phyloP scores from a whole-genome alignment of 2,113 vertebrate genomes.

The Leucosticte australis region DNA sequence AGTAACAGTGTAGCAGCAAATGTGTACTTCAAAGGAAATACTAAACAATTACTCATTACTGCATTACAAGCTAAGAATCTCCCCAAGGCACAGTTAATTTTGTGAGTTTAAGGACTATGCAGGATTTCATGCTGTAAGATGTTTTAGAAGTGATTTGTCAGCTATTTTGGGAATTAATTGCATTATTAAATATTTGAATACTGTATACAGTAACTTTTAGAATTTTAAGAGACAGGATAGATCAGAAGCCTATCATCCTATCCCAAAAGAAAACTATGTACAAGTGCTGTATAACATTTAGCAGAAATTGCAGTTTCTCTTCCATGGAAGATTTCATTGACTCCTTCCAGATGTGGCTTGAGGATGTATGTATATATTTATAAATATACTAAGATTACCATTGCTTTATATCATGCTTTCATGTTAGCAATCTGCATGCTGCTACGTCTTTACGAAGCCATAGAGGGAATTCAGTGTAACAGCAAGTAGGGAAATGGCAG shows the following conservation, averaged over 20 bases:
- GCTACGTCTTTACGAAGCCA: background rate
- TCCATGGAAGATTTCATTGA: background rate
- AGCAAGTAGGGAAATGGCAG: background rate
- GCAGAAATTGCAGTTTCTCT: background rate
- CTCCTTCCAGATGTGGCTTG: background rate
- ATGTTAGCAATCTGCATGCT: background rate
- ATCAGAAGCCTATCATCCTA: background rate
- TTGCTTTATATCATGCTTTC: background rate
- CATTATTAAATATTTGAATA: background rate
- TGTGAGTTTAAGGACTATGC: background rate
- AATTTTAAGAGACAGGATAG: background rate
- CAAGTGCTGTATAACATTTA: background rate
- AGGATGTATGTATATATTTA: background rate
- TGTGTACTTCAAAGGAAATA: constrained; percentile 49
- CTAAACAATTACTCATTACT: constrained; percentile 46
- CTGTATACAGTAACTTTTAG: background rate
- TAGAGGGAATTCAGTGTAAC: background rate
- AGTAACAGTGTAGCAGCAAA: constrained; percentile 3
- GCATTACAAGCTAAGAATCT: constrained; percentile 12
- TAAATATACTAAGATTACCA: background rate
- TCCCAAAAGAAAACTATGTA: background rate
- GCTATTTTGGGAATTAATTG: constrained; percentile 22
- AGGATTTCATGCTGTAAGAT: constrained; percentile 3
- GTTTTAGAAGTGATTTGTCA: constrained; percentile 31
- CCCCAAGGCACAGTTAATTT: constrained; percentile 11